Evolutionary conservation across 2,888 invertebrate genomes (phyloP).

Genomic region (Incurvaria masculella): DNA sequence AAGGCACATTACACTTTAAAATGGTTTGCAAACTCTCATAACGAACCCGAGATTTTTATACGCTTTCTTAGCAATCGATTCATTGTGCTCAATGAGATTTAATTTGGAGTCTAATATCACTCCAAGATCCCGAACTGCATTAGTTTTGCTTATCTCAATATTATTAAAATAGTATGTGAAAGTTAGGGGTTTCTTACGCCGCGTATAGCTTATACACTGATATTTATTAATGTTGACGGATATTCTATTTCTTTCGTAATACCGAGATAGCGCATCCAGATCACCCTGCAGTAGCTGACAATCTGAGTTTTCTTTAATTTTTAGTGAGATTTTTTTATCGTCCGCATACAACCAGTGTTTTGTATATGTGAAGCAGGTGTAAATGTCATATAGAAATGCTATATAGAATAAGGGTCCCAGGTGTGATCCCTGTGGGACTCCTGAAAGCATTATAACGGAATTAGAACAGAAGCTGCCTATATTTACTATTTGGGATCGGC

Average conservation of each 20-base stretch:
- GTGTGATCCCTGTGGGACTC: background rate
- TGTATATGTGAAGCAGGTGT: background rate
- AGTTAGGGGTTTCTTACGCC: background rate
- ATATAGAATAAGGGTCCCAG: background rate
- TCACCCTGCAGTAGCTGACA: background rate
- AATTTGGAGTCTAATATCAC: background rate
- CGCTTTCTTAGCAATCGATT: background rate
- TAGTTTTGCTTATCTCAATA: background rate
- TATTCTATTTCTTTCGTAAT: background rate
- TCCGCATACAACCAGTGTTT: conserved; percentile 1
- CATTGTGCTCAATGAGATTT: background rate
- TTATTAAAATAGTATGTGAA: background rate
- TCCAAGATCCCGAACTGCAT: background rate
- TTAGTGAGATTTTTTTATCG: background rate
- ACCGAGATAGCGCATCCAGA: background rate
- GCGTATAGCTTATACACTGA: background rate
- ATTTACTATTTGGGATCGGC: background rate
- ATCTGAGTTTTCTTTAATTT: background rate
- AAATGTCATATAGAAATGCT: conserved; percentile 1
- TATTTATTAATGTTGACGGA: background rate
- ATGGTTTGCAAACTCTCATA: background rate
- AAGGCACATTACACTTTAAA: too few species aligned
- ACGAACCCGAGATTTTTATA: background rate
- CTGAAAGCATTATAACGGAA: background rate
- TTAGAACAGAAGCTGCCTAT: background rate